Conservation (phyloP, 2,888 invertebrate genomes). For the Stenodema calcarata region DNA sequence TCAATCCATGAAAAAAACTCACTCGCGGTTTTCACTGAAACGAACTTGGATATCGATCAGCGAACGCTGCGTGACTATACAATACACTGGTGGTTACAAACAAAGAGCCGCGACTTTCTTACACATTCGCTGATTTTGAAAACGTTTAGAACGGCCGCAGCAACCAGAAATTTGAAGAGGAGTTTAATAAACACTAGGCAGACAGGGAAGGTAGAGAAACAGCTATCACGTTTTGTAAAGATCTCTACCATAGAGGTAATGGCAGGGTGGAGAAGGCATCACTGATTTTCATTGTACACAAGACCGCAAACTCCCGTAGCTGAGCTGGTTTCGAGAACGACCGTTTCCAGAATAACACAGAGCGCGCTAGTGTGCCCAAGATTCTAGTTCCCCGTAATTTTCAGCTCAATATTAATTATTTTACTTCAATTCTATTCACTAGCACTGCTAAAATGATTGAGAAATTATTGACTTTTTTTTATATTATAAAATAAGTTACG, state of each 20-base stretch:
- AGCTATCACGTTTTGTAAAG: constrained; percentile 26
- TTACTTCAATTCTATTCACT: no score
- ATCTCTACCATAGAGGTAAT: background rate
- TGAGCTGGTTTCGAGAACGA: no score
- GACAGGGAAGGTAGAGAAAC: constrained; percentile 31
- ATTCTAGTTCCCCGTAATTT: no score
- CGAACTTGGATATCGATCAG: background rate
- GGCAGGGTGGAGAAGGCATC: no score
- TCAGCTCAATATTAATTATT: no score
- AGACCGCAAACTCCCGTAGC: no score
- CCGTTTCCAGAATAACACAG: no score
- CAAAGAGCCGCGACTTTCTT: background rate
- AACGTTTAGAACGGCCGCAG: background rate
- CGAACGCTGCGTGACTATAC: background rate
- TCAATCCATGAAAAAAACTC: constrained; percentile 32
- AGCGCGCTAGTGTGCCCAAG: no score
- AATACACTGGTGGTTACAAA: background rate
- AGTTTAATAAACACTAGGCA: constrained; percentile 19
- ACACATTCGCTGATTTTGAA: background rate
- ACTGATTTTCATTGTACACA: no score
- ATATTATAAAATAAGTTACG: no score
- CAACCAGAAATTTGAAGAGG: background rate
- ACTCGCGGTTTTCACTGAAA: background rate
- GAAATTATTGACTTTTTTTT: no score
- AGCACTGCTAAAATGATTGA: no score